Base-by-base conservation (phyloP, 1,140 invertebrate genomes). In the Papilio aristodemus region DNA sequence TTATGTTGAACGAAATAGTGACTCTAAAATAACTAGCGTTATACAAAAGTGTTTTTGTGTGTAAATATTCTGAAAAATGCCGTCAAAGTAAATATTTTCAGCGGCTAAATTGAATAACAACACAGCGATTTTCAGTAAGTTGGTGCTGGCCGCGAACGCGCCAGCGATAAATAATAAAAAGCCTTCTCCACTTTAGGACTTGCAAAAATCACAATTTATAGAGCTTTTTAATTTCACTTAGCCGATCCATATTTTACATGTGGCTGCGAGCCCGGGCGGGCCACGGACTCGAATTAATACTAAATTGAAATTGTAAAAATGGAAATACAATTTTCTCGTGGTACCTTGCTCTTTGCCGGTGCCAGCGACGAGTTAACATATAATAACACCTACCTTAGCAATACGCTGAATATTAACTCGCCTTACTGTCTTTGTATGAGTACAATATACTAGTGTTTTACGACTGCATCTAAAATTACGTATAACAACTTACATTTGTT, bases 231-330 rank as follows among this genome's bases (percentile, higher is more conserved):
- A 91, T 91, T 91, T 91, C 87, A 90, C 87, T 91, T 91, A 91
- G 87, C 85, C 87, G 87, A 88, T 90, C 85, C 89, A 91, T 91
- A 91, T 91, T 91, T 91, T 91, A 91, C 89, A 90, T 91, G 87
- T 91, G 89, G 89, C 80, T 81, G 86, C 82, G 83, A 79, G 81
- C 82, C 81, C 83, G 80, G 83, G 78, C 84, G 81, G 79, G 79
- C 78, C 79, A 81, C 78, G 79, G 83, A 85, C 83, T 84, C 86
- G 83, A 90, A 91, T 91, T 91, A 91, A 90, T 91, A 89, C 87
- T 89, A 90, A 91, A 91, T 91, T 91, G 89, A 90, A 91, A 91
- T 91, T 89, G 89, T 91, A 89, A 91, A 91, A 91, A 91, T 91
- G 87, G 85, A 91, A 90, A 91, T 91, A 91, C 87, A 88, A 88